Conservation (phyloP, 2,113 vertebrate genomes). For the Macrotus californicus region DNA sequence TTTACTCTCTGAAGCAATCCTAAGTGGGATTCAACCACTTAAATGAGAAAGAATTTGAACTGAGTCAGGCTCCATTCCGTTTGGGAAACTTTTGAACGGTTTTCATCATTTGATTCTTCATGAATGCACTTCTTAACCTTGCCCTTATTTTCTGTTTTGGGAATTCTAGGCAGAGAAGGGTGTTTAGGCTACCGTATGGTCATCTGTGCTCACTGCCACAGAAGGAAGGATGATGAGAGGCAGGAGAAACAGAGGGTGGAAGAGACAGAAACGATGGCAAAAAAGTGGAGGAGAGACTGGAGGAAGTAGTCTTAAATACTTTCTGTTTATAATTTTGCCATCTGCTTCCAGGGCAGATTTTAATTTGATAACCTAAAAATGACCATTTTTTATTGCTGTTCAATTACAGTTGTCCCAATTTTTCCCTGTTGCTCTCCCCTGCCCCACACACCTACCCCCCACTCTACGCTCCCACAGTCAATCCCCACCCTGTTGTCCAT, state of each 20-base stretch:
- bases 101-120: background rate
- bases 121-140: background rate
- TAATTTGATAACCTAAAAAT: background rate
- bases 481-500: too few species aligned
- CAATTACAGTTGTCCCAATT: too few species aligned
- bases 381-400: background rate
- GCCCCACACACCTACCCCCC: too few species aligned
- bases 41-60: constrained; percentile 13
- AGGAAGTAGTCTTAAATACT: background rate
- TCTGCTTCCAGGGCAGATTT: background rate
- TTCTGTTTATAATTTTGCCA: background rate
- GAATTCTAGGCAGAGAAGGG: background rate
- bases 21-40: background rate
- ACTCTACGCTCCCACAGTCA: too few species aligned
- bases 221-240: background rate
- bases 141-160: constrained; percentile 2
- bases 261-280: background rate
- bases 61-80: background rate
- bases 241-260: background rate
- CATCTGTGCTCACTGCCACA: background rate
- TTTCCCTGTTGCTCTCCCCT: too few species aligned
- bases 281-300: background rate
- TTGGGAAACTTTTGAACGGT: background rate
- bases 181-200: background rate
- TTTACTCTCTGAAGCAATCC: background rate